Conservation (phyloP, 2,113 vertebrate species). For the Psittacara wagleri region DNA sequence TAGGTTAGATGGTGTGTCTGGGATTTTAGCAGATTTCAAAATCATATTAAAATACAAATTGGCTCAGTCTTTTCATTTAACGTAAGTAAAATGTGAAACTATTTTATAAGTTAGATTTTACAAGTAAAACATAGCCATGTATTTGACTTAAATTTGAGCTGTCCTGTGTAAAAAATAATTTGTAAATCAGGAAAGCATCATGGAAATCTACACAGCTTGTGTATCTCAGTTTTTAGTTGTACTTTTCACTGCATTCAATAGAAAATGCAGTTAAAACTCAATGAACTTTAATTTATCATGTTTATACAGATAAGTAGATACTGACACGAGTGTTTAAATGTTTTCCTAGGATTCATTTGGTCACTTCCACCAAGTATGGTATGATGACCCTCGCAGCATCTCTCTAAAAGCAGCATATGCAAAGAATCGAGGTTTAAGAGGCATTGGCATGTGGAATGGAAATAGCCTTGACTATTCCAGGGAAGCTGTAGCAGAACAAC, state of each 20-base stretch:
- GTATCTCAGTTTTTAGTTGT: neutral
- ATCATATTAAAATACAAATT: neutral
- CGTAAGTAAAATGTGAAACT: neutral
- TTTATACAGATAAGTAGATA: neutral
- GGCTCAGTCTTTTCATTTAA: neutral
- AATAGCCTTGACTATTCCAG: conserved; percentile 87
- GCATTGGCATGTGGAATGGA: conserved; percentile 94
- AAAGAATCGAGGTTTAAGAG: conserved; percentile 78
- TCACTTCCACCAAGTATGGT: conserved; percentile 91
- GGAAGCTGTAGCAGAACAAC: conserved; percentile 74
- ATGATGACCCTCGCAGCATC: conserved; percentile 89
- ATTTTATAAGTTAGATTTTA: neutral
- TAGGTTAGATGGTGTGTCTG: neutral
- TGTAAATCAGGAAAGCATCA: neutral
- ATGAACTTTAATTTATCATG: neutral
- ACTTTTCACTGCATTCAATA: neutral
- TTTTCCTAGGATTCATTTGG: conserved; percentile 77
- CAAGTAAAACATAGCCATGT: neutral
- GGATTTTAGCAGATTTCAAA: neutral
- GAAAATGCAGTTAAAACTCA: neutral
- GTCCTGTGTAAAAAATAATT: neutral
- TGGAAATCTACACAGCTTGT: neutral
- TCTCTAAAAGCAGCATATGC: conserved; percentile 83
- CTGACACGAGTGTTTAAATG: neutral
- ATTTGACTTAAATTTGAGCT: neutral